phyloP scores from a whole-genome alignment of 2,113 vertebrate species.

The Catharus bicknelli region DNA sequence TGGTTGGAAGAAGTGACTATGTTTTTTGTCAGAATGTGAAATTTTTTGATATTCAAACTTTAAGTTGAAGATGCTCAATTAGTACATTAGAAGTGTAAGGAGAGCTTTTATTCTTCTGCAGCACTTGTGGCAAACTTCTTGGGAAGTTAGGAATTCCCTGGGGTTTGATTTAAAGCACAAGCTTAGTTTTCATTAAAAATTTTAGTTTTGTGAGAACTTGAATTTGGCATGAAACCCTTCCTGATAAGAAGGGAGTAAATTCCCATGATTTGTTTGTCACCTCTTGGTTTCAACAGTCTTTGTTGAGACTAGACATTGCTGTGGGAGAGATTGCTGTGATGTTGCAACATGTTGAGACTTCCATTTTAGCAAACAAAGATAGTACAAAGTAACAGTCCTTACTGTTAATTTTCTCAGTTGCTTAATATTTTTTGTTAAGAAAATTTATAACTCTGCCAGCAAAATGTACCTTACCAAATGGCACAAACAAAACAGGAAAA shows the following conservation, averaged over 20 bases:
- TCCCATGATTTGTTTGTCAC: background rate
- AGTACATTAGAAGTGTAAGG: background rate
- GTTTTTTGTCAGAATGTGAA: background rate
- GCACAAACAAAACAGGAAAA: background rate
- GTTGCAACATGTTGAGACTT: background rate
- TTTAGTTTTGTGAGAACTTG: background rate
- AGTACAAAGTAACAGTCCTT: background rate
- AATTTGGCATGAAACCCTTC: background rate
- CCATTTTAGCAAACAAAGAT: background rate
- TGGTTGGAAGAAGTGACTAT: rapidly evolving
- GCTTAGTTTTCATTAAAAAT: background rate
- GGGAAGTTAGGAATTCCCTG: background rate
- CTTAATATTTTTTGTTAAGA: background rate
- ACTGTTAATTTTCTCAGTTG: background rate
- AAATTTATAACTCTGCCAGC: background rate
- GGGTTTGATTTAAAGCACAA: background rate
- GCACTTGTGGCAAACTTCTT: background rate
- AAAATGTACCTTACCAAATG: background rate
- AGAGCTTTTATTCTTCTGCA: background rate
- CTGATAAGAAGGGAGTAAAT: background rate
- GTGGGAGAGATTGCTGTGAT: background rate
- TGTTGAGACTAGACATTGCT: background rate
- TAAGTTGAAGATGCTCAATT: background rate
- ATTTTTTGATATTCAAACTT: background rate
- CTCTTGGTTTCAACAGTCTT: background rate